Conservation (phyloP, 2,888 invertebrate genomes). For the Apodemia duryi region DNA sequence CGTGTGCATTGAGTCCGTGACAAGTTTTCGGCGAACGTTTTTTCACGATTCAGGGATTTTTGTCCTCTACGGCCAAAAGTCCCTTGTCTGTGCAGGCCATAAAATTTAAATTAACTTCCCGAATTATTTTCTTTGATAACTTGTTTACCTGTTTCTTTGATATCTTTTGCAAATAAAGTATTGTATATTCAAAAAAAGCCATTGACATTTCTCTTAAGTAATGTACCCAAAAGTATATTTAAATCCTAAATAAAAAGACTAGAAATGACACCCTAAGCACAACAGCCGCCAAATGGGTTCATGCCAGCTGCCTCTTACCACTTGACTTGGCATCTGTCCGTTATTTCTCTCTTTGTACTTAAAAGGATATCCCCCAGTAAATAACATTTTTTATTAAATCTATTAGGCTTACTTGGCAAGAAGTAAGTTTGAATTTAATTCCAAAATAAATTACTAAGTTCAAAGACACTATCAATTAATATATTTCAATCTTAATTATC, state of each 20-base stretch:
- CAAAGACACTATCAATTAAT: no score
- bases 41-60: no score
- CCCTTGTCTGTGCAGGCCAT: no score
- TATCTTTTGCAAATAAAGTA: background rate
- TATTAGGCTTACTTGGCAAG: background rate
- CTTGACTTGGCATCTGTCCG: conserved; percentile 34
- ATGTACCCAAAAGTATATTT: background rate
- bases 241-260: conserved; percentile 9
- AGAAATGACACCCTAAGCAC: conserved; percentile 16
- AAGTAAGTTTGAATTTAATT: background rate
- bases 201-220: background rate
- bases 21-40: no score
- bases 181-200: background rate
- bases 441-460: no score
- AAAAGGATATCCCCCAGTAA: conserved; percentile 20
- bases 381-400: conserved; percentile 16
- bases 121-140: no score
- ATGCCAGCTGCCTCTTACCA: conserved; percentile 34
- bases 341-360: conserved; percentile 23
- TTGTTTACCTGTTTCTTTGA: no score
- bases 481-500: no score
- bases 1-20: no score
- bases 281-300: conserved; percentile 34
- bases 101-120: no score
- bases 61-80: no score